Evolutionary conservation across 2,113 vertebrate species (phyloP), one percentile per base, ranked within the genome.

Genomic region (Paracanthobrama guichenoti): DNA sequence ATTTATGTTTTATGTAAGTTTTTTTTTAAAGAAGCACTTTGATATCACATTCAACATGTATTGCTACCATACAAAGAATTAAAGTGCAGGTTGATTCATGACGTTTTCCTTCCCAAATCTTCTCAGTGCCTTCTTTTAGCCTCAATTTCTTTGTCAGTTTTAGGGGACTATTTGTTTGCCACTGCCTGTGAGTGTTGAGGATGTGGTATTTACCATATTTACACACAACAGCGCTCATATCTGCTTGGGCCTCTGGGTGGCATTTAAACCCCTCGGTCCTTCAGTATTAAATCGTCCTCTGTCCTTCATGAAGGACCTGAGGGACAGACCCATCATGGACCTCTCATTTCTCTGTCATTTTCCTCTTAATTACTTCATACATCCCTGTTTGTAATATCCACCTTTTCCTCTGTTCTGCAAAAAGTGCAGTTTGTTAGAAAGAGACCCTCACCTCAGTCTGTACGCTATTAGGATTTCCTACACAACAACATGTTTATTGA

Each of bases 281-380:
- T 42, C 81, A 64, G 57, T 69, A 83, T 81, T 83, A 84, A 84
- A 82, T 81, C 67, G 22, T 76, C 76, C 48, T 31, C 14, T 77
- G 84, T 85, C 81, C 71, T 84, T 81, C 50, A 28, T 28, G 26
- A 7, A 81, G 62, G 8, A 39, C 44, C 79, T 75, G 59, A 39
- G 62, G 84, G 84, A 69, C 24, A 31, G 46, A 67, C 57, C 64
- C 86, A 20, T 72, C 50, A 55, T 9, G 42, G 66, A 82, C 16
- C 78, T 82, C 50, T 72, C 74, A 82, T 82, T 72, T 59, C 83
- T 60, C 84, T 48, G 24, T 85, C 64, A 67, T 83, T 85, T 88
- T 79, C 75, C 28, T 66, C 66, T 53, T 78, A 85, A 87, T 85
- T 72, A 66, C 55, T 26, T 59, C 53, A 46, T 66, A 67, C 62